Evolutionary conservation across 2,113 vertebrate genomes (phyloP).

Genomic region (Hucho hucho): DNA sequence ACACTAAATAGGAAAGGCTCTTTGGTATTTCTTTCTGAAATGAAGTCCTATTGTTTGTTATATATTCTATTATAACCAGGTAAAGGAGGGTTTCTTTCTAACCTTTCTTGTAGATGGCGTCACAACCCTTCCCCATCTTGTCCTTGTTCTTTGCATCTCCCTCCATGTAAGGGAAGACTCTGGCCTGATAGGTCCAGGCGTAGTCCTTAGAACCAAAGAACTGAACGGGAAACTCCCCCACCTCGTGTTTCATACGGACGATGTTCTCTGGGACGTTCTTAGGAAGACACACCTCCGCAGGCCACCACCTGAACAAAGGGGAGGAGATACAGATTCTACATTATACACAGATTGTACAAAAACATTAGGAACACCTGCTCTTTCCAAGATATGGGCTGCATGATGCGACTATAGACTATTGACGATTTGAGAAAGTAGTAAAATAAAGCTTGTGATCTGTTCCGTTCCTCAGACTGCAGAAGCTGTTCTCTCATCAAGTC

Average conservation of each 20-base stretch:
- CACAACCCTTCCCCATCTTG: slow-evolving; percentile 96
- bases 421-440: no score
- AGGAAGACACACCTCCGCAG: slow-evolving; percentile 92
- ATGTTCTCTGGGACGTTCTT: slow-evolving; percentile 92
- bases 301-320: slow-evolving; percentile 87
- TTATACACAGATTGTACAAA: neutral
- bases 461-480: no score
- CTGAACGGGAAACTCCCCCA: slow-evolving; percentile 95
- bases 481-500: no score
- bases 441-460: no score
- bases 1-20: no score
- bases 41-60: no score
- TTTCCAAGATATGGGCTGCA: no score
- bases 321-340: neutral
- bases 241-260: slow-evolving; percentile 91
- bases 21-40: no score
- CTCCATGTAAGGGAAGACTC: slow-evolving; percentile 98
- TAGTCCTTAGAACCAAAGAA: slow-evolving; percentile 99
- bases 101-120: slow-evolving; percentile 96
- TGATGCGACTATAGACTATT: no score
- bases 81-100: neutral
- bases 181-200: slow-evolving; percentile 97
- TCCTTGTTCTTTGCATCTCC: slow-evolving; percentile 96
- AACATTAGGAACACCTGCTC: no score
- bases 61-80: no score